Evolutionary conservation across 1,140 invertebrate genomes (phyloP).

Genomic region (Teleopsis dalmanni): DNA sequence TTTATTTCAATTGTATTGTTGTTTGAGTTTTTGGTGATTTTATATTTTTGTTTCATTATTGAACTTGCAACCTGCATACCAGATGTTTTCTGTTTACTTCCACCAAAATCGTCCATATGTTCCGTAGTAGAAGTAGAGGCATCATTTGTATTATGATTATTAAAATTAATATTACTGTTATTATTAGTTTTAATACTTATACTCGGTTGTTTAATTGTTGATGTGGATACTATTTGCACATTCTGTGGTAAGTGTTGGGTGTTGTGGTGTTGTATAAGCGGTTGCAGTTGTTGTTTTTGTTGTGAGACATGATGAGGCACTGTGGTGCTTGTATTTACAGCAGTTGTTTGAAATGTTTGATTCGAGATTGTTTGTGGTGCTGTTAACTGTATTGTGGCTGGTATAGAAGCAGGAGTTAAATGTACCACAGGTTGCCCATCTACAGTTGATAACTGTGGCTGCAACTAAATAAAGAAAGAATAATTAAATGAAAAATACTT

Average conservation of each 20-base stretch:
- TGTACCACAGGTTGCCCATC: constrained; percentile 42
- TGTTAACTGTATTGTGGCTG: constrained; percentile 36
- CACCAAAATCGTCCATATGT: constrained; percentile 16
- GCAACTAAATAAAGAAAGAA: constrained; percentile 18
- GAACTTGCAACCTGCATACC: not conserved
- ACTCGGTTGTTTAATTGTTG: constrained; percentile 2
- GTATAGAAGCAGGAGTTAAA: constrained; percentile 36
- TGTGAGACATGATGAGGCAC: constrained; percentile 6
- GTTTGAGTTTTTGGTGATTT: constrained; percentile 8
- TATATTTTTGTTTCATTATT: constrained; percentile 13
- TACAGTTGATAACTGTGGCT: constrained; percentile 36
- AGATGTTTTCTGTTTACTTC: constrained; percentile 2
- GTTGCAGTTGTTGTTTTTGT: constrained; percentile 15
- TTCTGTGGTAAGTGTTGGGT: constrained; percentile 1
- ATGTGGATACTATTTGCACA: not conserved
- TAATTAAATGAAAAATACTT: not conserved
- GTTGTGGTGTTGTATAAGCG: constrained; percentile 4
- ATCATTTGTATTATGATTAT: not conserved
- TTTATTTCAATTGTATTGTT: constrained; percentile 15
- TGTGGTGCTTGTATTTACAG: not conserved
- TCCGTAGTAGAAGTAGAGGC: constrained; percentile 12
- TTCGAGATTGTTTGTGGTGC: constrained; percentile 24
- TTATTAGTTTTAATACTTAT: constrained; percentile 16
- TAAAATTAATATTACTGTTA: not conserved
- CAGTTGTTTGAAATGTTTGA: constrained; percentile 18